These are phyloP conservation scores for Atethmia centrago DNA, from an alignment of 2,888 invertebrate species.

Conservation along the genomic window DNA sequence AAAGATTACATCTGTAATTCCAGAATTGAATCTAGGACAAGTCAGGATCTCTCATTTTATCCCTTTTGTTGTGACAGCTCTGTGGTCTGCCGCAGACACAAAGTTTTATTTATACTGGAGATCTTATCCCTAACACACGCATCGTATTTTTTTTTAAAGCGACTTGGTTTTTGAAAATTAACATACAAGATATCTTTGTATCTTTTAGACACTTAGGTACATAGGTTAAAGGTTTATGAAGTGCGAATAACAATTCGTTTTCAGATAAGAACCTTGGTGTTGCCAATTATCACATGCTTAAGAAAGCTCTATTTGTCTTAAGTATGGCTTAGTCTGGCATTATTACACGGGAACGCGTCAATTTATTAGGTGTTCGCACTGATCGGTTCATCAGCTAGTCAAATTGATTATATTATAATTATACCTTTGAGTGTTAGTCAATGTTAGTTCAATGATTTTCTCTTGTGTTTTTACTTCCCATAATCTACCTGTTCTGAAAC, in stretches of 20 bases:
- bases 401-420: no score
- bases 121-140: no score
- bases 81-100: background rate
- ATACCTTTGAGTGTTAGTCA: background rate
- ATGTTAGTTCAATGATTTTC: background rate
- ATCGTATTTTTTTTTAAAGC: background rate
- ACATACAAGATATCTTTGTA: background rate
- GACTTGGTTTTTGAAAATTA: background rate
- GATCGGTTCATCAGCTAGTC: background rate
- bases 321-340: conserved; percentile 1
- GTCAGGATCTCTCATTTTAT: background rate
- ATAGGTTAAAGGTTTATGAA: background rate
- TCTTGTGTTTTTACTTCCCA: background rate
- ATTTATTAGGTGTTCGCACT: conserved; percentile 5
- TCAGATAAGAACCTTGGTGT: background rate
- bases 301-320: conserved; percentile 16
- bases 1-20: background rate
- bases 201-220: background rate
- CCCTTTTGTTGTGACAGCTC: background rate
- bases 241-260: conserved; percentile 3
- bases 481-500: background rate
- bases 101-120: background rate
- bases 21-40: background rate
- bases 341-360: conserved; percentile 3
- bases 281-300: conserved; percentile 5